Evolutionary conservation across 2,113 vertebrate genomes (phyloP).

Genomic region (Xiphophorus hellerii): DNA sequence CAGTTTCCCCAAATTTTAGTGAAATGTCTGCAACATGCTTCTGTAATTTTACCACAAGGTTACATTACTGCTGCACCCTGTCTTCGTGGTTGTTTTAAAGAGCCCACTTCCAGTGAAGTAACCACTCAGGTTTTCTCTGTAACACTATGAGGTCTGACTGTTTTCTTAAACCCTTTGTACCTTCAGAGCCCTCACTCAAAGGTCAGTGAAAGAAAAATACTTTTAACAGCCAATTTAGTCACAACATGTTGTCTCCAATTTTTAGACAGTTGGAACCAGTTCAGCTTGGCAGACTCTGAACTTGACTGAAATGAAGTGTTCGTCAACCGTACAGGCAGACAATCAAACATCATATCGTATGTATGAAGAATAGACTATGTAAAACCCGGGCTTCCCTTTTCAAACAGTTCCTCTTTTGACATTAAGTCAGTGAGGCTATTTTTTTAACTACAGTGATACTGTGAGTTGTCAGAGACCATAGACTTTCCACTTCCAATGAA

Average conservation of each 20-base stretch:
- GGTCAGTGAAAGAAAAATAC: not conserved
- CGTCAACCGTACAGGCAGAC: not conserved
- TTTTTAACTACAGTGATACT: not conserved
- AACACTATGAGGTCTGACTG: not conserved
- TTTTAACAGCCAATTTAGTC: not conserved
- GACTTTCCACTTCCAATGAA: not conserved
- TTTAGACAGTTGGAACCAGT: not conserved
- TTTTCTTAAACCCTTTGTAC: not conserved
- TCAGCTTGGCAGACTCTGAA: not conserved
- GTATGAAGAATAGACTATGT: not conserved
- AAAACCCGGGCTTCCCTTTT: not conserved
- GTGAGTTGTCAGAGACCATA: not conserved
- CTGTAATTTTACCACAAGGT: not conserved
- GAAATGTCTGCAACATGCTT: not conserved
- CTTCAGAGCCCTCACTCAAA: not conserved
- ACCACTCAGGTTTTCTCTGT: not conserved
- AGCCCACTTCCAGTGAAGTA: not conserved
- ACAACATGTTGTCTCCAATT: not conserved
- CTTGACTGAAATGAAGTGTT: not conserved
- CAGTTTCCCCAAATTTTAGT: not conserved
- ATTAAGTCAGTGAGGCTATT: not conserved
- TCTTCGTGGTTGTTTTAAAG: not conserved
- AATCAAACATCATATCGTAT: not conserved
- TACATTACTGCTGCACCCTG: not conserved
- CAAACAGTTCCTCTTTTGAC: not conserved